These are phyloP conservation scores for Gryllus bimaculatus DNA, from an alignment of 1,140 invertebrate genomes.

Conservation along the genomic window DNA sequence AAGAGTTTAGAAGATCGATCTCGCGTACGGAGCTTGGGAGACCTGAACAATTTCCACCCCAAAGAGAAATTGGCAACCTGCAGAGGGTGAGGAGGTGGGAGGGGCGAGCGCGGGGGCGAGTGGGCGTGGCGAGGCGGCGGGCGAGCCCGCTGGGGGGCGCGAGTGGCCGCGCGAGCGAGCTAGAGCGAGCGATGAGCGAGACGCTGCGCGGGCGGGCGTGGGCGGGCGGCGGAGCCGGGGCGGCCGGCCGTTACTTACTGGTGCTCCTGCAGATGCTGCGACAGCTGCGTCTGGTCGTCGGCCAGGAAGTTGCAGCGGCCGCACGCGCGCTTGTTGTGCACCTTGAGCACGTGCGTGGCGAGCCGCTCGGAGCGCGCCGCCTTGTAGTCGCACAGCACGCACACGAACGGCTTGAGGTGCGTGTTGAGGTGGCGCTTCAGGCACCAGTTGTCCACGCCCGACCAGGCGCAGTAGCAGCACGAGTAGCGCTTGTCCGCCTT, in stretches of 20 bases:
- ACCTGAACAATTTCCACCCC: too few relatives aligned
- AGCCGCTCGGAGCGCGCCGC: slow-evolving; percentile 76
- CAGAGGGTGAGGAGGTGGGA: too few relatives aligned
- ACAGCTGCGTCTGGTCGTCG: slow-evolving; percentile 65
- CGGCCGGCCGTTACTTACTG: slow-evolving; percentile 34
- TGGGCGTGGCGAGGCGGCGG: slow-evolving; percentile 11
- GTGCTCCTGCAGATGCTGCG: slow-evolving; percentile 56
- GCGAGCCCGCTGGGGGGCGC: slow-evolving; percentile 7
- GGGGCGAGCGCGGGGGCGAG: not conserved
- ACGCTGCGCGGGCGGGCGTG: not conserved
- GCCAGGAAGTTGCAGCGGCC: slow-evolving; percentile 76
- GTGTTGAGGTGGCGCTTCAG: slow-evolving; percentile 84
- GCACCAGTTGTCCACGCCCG: slow-evolving; percentile 88
- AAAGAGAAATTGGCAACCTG: too few relatives aligned
- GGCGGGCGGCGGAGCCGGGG: not conserved
- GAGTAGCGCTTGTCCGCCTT: slow-evolving; percentile 52
- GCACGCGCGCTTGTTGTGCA: slow-evolving; percentile 82
- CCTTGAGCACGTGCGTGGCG: slow-evolving; percentile 79
- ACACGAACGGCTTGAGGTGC: slow-evolving; percentile 82
- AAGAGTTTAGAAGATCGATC: too few relatives aligned
- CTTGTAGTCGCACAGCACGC: slow-evolving; percentile 83
- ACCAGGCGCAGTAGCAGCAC: slow-evolving; percentile 83
- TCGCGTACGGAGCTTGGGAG: slow-evolving; percentile 15
- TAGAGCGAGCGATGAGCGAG: slow-evolving; percentile 25
- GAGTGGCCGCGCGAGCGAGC: slow-evolving; percentile 9